Evolutionary conservation across 2,888 invertebrate genomes (phyloP).

Genomic region (Caenorhabditis sp.): DNA sequence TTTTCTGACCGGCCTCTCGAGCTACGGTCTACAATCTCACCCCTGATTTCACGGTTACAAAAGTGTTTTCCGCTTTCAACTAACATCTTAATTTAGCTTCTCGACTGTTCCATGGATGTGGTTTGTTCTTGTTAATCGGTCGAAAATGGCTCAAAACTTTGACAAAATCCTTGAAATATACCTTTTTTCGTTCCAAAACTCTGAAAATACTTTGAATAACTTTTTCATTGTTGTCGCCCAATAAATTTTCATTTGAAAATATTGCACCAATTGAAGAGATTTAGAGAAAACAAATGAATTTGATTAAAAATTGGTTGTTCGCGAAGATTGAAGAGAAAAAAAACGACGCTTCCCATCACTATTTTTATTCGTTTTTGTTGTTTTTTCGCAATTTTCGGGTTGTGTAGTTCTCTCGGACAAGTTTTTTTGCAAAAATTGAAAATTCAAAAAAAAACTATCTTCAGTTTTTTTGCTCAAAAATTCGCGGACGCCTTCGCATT

Average conservation of each 20-base stretch:
- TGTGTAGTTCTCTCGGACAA: too few species aligned
- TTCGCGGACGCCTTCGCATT: neutral
- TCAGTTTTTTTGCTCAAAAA: too few species aligned
- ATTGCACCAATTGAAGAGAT: neutral
- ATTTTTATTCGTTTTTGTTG: neutral
- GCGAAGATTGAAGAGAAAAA: neutral
- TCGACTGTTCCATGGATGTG: conserved; percentile 88
- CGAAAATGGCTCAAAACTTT: conserved; percentile 84
- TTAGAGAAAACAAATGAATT: conserved; percentile 1
- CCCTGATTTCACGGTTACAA: too few species aligned
- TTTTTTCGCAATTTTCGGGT: too few species aligned
- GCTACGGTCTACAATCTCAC: too few species aligned
- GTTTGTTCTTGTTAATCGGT: conserved; percentile 88
- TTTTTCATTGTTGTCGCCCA: neutral
- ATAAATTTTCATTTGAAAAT: neutral
- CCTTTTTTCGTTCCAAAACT: conserved; percentile 53
- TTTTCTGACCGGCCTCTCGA: too few species aligned
- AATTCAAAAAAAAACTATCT: too few species aligned
- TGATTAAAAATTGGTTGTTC: neutral
- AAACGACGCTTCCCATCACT: neutral
- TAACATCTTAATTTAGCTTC: conserved; percentile 93
- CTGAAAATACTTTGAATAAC: conserved; percentile 36
- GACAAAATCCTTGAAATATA: conserved; percentile 68
- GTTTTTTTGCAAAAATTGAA: too few species aligned
- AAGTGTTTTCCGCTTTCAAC: too few species aligned